Conservation (phyloP, 1,140 invertebrate genomes). For the Drosophila ogumai region DNA sequence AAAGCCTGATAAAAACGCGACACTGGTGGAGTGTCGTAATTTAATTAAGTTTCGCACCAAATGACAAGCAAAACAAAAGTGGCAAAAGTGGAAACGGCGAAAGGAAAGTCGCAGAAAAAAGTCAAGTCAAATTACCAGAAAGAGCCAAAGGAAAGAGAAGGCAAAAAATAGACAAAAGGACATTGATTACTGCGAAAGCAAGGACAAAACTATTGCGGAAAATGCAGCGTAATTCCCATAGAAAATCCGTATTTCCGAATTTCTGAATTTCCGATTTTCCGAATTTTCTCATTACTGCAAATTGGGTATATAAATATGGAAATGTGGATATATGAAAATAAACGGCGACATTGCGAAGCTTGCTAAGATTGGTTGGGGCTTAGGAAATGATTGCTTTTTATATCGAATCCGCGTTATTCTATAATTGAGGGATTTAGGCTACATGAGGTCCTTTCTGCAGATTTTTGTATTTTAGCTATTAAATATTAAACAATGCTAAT, state of each 20-base stretch:
- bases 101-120: constrained; percentile 19
- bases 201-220: constrained; percentile 2
- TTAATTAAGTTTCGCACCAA: constrained; percentile 54
- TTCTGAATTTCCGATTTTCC: constrained; percentile 6
- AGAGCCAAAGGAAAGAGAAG: not conserved
- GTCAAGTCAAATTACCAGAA: constrained; percentile 9
- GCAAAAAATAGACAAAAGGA: constrained; percentile 21
- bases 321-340: constrained; percentile 31
- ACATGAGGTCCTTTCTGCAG: not conserved
- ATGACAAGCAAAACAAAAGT: constrained; percentile 38
- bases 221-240: constrained; percentile 17
- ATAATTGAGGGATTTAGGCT: constrained; percentile 27
- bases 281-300: constrained; percentile 20
- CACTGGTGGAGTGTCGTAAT: constrained; percentile 37
- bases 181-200: constrained; percentile 15
- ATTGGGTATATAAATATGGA: constrained; percentile 35
- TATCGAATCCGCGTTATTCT: constrained; percentile 1
- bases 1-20: constrained; percentile 6
- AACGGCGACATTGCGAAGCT: constrained; percentile 12
- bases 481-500: constrained; percentile 13
- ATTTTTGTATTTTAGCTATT: not conserved
- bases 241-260: constrained; percentile 3
- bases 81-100: constrained; percentile 20
- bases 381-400: constrained; percentile 16
- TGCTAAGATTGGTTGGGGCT: constrained; percentile 18